Base-by-base conservation (phyloP, 2,888 invertebrate genomes). In the Axea sp. region DNA sequence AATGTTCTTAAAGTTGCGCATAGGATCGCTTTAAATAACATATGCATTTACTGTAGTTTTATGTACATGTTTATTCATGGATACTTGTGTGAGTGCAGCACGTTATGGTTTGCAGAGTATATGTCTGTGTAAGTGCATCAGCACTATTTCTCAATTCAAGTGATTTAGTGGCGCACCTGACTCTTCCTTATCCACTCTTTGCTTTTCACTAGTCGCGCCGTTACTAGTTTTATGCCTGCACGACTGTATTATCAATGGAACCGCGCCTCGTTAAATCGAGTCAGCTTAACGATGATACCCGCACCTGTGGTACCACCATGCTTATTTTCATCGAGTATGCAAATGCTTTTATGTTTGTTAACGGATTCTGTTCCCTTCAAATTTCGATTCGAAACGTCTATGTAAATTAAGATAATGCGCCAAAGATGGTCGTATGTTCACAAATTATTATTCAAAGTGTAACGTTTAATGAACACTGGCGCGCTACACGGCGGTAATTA, bases 131-230 rank as follows among this genome's bases (percentile, higher is more conserved):
- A 43, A 59, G 71, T 71, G 71, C 62, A 49, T 62, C 55, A 62
- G 55, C 64, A 57, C 64, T 57, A 31, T 59, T 68, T 57, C 62
- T 47, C 55, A 17, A 30, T 41, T 35, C n/a, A n/a, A n/a, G n/a
- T 71, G 62, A 71, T 71, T 71, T 64, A 71, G 71, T 64, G 43
- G 41, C 43, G 55, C 71, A 64, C 57, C 71, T 64, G 71, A 71
- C 64, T 71, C 43, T 64, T 71, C 37, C 71, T 64, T 64, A 71
- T 71, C 71, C 71, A 57, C 49, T 71, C 71, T 49, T 49, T 62
- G 49, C 62, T 47, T 64, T 64, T 49, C 71, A 31, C 51, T 28
- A 68, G 68, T 55, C 65, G 45, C 31, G 26, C 37, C 31, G 60
- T 69, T 62, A 45, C 71, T 33, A 57, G 57, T 55, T 51, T 64